Evolutionary conservation across 2,888 invertebrate species (phyloP).

Genomic region (Lasioglossum oenotherae): DNA sequence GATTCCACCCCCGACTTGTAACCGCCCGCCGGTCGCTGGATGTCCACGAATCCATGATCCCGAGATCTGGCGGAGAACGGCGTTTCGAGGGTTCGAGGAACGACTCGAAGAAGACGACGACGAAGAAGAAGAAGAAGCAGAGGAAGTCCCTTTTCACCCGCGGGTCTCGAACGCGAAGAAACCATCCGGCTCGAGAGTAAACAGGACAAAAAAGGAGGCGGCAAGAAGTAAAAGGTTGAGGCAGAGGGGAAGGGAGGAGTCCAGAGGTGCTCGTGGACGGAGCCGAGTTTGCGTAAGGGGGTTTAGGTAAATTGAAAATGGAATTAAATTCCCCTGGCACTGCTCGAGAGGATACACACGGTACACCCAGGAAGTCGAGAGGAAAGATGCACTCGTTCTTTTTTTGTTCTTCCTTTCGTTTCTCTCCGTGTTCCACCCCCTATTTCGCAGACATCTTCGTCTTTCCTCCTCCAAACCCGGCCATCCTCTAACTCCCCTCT

Average conservation of each 20-base stretch:
- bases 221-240: constrained; percentile 24
- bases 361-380: constrained; percentile 61
- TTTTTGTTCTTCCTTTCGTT: not conserved
- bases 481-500: not conserved
- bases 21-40: not conserved
- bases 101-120: not conserved
- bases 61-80: not conserved
- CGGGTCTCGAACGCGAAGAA: constrained; percentile 41
- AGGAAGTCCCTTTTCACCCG: constrained; percentile 36
- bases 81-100: not conserved
- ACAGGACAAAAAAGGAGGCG: constrained; percentile 28
- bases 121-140: not conserved
- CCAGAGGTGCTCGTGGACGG: constrained; percentile 64
- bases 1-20: not conserved
- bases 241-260: constrained; percentile 39
- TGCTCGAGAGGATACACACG: constrained; percentile 69
- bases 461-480: not conserved
- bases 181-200: constrained; percentile 33
- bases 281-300: constrained; percentile 73
- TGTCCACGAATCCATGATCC: constrained; percentile 1
- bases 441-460: not conserved
- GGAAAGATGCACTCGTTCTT: constrained; percentile 65
- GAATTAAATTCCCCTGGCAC: constrained; percentile 77
- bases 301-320: constrained; percentile 80
- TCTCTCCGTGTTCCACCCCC: not conserved